Evolutionary conservation across 2,113 vertebrate species (phyloP).

Genomic region (Hepsetus odoe): DNA sequence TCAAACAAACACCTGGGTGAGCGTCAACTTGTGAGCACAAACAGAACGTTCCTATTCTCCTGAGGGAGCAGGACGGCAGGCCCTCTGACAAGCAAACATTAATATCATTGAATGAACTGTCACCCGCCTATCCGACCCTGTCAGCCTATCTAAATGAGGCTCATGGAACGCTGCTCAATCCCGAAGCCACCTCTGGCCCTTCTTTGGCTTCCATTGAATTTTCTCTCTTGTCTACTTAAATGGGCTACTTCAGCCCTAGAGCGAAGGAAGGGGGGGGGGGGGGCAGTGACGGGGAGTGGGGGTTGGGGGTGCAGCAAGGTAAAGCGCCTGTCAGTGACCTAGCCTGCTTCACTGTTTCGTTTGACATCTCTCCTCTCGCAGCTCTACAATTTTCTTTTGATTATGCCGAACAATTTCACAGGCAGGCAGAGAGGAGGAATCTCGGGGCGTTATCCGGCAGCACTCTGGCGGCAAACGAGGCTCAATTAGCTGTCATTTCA

Average conservation of each 20-base stretch:
- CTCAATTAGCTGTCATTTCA: conserved; percentile 74
- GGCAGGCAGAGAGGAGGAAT: conserved; percentile 63
- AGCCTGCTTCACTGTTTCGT: conserved; percentile 50
- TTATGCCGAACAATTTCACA: conserved; percentile 78
- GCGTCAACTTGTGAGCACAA: background rate
- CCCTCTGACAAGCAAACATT: background rate
- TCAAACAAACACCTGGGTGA: conserved; percentile 12
- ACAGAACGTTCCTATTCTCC: background rate
- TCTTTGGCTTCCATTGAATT: background rate
- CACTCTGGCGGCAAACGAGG: conserved; percentile 60
- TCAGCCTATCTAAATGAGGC: conserved; percentile 29
- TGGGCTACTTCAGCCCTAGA: conserved; percentile 1
- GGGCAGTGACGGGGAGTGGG: background rate
- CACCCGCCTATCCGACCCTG: conserved; percentile 27
- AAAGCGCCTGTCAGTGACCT: conserved; percentile 58
- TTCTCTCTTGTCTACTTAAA: conserved; percentile 21
- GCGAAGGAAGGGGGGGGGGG: background rate
- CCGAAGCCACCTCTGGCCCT: conserved; percentile 13
- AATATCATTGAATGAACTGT: conserved; percentile 4
- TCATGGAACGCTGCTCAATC: background rate
- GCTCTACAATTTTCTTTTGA: conserved; percentile 82
- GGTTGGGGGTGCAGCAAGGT: conserved; percentile 47
- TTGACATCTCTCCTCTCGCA: conserved; percentile 77
- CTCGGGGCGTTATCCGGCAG: conserved; percentile 78
- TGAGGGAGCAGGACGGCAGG: background rate